phyloP scores from a whole-genome alignment of 2,888 invertebrate genomes.

The Amphipyra berbera region DNA sequence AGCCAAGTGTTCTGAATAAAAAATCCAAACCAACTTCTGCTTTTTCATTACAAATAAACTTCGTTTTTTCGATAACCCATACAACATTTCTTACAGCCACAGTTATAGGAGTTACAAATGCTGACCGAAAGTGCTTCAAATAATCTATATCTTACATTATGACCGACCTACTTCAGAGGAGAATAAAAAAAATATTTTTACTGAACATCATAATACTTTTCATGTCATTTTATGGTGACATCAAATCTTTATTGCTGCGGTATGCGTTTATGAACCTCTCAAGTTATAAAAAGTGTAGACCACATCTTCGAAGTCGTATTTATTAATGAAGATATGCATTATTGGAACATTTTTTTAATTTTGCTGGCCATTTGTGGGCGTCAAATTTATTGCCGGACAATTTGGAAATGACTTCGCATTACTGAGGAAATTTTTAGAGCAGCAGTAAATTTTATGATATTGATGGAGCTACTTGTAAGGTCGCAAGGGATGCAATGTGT shows the following conservation, averaged over 20 bases:
- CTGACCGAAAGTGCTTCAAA: conserved; percentile 44
- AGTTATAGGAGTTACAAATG: conserved; percentile 39
- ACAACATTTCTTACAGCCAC: conserved; percentile 11
- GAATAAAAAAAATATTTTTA: conserved; percentile 63
- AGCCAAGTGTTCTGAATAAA: conserved; percentile 1
- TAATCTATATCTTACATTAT: conserved; percentile 51
- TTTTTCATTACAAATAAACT: conserved; percentile 35
- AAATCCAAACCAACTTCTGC: conserved; percentile 3
- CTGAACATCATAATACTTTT: conserved; percentile 60
- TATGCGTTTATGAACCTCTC: conserved; percentile 61
- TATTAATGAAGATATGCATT: conserved; percentile 60
- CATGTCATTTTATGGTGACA: conserved; percentile 61
- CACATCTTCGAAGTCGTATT: conserved; percentile 48
- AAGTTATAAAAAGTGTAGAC: conserved; percentile 54
- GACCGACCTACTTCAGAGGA: conserved; percentile 46
- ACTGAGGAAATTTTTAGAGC: conserved; percentile 4
- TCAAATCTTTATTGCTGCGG: conserved; percentile 64
- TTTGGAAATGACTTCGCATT: conserved; percentile 11
- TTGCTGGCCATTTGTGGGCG: conserved; percentile 25
- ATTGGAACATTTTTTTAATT: conserved; percentile 46
- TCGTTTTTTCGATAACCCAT: conserved; percentile 15
- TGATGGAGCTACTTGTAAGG: conserved; percentile 4
- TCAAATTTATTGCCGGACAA: conserved; percentile 42
- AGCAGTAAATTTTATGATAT: conserved; percentile 19
- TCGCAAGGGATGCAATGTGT: not conserved